Evolutionary conservation across 23 tunicate species (phyloP), one percentile per base, ranked within the genome.

Genomic region (Oikopleura dioica): DNA sequence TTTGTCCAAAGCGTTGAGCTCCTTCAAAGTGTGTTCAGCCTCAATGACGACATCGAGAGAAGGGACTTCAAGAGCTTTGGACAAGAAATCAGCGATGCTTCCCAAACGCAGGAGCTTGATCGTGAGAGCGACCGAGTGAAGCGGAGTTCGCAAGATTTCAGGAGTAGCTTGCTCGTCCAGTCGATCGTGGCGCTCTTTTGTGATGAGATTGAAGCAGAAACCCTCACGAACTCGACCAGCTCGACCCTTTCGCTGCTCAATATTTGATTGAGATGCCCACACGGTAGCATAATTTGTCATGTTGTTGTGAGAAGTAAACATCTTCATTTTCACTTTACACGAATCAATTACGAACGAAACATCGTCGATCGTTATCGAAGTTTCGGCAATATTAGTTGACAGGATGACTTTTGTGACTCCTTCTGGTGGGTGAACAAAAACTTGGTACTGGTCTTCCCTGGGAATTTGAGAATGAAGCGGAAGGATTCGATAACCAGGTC

Each of bases 271-370:
- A 2, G 96, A 89, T 44, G 96, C 96, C 96, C 89, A 84, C 79
- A 89, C 87, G 59, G 96, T 89, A 77, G 96, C 89, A 55, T 89
- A 89, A 81, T 89, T 89, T 58, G 96, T 89, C 96, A 89, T 83
- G 78, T 84, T 84, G 86, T 89, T 84, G 84, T 89, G 96, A 0
- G 87, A 83, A 26, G 87, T 88, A 68, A 89, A 89, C 96, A 89
- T 89, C 83, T 89, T 89, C 96, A 84, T 84, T 79, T 89, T 84
- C 21, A 84, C 96, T 76, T 89, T 84, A 88, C 96, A 89, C 0
- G 96, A 89, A 75, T 89, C 96, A 36, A 89, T 89, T 1, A 89
- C 96, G 69, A 78, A 89, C 0, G 82, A 88, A 51, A 89, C 96
- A 69, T 89, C 89, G 58, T 88, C 84, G 50, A 84, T 89, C 1